Evolutionary conservation across 2,888 invertebrate species (phyloP).

Genomic region (Oligia latruncula): DNA sequence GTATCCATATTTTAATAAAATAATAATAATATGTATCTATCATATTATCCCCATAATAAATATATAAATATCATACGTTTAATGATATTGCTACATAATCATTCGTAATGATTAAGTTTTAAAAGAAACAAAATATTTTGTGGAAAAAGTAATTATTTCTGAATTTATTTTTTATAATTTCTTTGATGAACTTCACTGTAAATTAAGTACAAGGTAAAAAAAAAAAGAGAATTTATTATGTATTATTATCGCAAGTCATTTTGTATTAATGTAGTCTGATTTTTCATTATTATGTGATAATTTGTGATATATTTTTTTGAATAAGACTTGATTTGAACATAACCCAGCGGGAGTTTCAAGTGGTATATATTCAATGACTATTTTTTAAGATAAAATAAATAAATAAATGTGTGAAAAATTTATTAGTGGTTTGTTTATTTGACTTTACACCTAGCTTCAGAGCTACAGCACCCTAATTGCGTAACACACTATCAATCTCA

Average conservation of each 20-base stretch:
- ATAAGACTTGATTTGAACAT: conserved; percentile 70
- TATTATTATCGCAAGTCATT: conserved; percentile 50
- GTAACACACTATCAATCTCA: not conserved
- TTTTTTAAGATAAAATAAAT: conserved; percentile 59
- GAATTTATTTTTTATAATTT: not conserved
- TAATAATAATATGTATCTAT: conserved; percentile 22
- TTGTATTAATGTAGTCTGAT: conserved; percentile 75
- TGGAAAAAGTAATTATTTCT: not conserved
- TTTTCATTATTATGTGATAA: conserved; percentile 81
- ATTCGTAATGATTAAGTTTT: not conserved
- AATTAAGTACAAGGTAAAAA: not conserved
- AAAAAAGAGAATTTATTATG: not conserved
- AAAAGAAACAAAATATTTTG: not conserved
- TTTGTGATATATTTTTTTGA: conserved; percentile 79
- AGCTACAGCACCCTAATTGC: not conserved
- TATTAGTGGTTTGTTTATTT: conserved; percentile 15
- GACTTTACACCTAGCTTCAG: not conserved
- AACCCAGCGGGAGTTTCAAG: conserved; percentile 58
- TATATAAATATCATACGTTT: not conserved
- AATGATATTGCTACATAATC: not conserved
- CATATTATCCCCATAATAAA: conserved; percentile 1
- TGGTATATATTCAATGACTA: conserved; percentile 64
- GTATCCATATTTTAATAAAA: conserved; percentile 21
- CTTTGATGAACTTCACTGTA: not conserved
- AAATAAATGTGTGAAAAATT: conserved; percentile 68